Conservation (phyloP, 2,113 vertebrate species). For the Pelobates fuscus region DNA sequence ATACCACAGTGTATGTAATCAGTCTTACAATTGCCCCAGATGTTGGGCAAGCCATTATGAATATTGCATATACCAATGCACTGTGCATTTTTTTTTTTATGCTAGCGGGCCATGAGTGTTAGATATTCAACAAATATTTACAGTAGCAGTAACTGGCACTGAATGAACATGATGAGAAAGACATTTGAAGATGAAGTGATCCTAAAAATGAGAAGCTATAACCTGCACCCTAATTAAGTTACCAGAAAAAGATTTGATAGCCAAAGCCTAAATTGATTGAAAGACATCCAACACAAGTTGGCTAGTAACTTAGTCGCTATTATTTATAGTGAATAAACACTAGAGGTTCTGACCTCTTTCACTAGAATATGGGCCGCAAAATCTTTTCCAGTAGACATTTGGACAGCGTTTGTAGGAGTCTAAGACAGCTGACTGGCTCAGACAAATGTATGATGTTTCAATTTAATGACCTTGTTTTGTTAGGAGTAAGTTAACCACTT, state of each 20-base stretch:
- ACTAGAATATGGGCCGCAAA: constrained; percentile 20
- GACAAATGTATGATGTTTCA: constrained; percentile 24
- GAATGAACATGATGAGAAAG: not conserved
- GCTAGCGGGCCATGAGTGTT: no score
- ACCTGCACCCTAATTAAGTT: not conserved
- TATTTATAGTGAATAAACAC: constrained; percentile 38
- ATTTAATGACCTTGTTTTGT: constrained; percentile 6
- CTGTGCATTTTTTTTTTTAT: no score
- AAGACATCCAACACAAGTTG: constrained; percentile 28
- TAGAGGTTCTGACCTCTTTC: constrained; percentile 27
- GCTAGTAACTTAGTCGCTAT: constrained; percentile 12
- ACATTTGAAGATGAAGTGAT: constrained; percentile 5
- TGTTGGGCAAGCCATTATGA: no score
- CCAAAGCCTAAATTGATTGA: constrained; percentile 17
- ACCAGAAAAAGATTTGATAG: not conserved
- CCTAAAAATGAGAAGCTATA: not conserved
- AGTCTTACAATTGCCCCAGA: no score
- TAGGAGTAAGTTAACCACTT: constrained; percentile 19
- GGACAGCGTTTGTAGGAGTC: constrained; percentile 17
- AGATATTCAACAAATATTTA: no score
- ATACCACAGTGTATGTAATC: no score
- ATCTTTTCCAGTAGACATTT: constrained; percentile 28
- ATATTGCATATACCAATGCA: no score
- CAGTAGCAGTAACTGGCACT: no score
- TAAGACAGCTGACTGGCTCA: constrained; percentile 41